Conservation (phyloP, 92 coral and sea anemone species). For the Pocillopora grandis region DNA sequence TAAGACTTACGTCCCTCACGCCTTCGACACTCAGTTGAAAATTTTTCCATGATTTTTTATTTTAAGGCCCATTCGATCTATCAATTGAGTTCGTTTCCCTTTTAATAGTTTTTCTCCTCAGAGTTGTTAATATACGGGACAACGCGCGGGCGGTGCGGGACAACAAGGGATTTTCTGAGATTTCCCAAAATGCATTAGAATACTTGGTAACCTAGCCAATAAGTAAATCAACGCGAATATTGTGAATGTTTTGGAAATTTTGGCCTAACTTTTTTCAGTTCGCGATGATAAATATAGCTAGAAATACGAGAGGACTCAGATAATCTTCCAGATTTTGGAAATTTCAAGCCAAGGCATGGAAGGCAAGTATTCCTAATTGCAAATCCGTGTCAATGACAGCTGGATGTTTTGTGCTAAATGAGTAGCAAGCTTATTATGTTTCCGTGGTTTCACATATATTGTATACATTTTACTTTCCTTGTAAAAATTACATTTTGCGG, state of each 20-base stretch:
- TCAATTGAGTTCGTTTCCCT: too few species aligned
- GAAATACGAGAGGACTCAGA: background rate
- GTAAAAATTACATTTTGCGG: background rate
- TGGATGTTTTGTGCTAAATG: background rate
- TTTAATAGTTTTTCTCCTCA: too few species aligned
- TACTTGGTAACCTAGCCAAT: conserved; percentile 29
- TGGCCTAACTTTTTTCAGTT: background rate
- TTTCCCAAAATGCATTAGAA: conserved; percentile 7
- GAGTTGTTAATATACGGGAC: background rate
- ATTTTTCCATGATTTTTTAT: too few species aligned
- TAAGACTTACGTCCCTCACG: too few species aligned
- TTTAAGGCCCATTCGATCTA: too few species aligned
- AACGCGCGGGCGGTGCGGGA: background rate
- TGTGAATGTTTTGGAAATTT: conserved; percentile 22
- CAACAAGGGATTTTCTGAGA: background rate
- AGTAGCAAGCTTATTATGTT: background rate
- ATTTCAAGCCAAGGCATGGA: conserved; percentile 25
- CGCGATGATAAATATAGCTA: background rate
- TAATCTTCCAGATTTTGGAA: background rate
- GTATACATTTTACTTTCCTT: conserved; percentile 2
- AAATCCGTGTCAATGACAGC: conserved; percentile 22
- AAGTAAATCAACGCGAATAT: background rate
- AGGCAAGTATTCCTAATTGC: conserved; percentile 4
- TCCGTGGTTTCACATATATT: conserved; percentile 26
- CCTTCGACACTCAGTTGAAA: too few species aligned